Evolutionary conservation across 2,888 invertebrate genomes (phyloP), one percentile per base, ranked within the genome.

Genomic region (Microchrysa polita): DNA sequence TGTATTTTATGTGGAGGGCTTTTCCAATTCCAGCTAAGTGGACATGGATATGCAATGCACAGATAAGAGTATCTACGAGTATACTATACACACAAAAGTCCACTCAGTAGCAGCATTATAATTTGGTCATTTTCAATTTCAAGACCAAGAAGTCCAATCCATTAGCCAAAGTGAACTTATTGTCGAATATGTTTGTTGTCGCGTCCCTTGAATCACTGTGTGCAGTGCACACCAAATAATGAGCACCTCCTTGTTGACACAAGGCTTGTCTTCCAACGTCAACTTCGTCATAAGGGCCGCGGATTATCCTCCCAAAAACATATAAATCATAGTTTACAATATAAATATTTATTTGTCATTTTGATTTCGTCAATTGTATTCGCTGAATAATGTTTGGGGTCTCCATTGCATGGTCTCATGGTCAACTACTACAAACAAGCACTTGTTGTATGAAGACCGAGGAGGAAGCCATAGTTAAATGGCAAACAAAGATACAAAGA

Each of bases 331-430:
- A 42, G 18, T 18, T 20, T 61, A 14, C 16, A 9, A n/a, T 27
- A 23, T n/a, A n/a, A 5, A 27, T 61, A 42, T 61, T 61, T 61
- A 61, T 61, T 61, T 61, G 61, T 61, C 40, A 42, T 61, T 60
- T 61, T 34, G 40, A 40, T 61, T 52, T 61, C 16, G 42, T 61
- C 61, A 61, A 61, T 61, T 61, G n/a, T 40, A 42, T 61, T 61
- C 40, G 42, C 61, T n/a, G 61, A 61, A 34, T 61, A 34, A 20
- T 16, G n/a, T n/a, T 16, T 40, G 14, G n/a, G 12, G 16, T 34
- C 2, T n/a, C 27, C 4, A 34, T 34, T 34, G 27, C 27, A 34
- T 34, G 4, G 7, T 34, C 2, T 34, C 27, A 34, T 34, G 27
- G 27, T 7, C 27, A 34, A 34, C n/a, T n/a, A n/a, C n/a, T n/a